A percentile compares a stretch with the other conserved stretches of the same genome.
Conservation (phyloP, 2,888 invertebrate genomes). For the Platerodrilus igneus region DNA sequence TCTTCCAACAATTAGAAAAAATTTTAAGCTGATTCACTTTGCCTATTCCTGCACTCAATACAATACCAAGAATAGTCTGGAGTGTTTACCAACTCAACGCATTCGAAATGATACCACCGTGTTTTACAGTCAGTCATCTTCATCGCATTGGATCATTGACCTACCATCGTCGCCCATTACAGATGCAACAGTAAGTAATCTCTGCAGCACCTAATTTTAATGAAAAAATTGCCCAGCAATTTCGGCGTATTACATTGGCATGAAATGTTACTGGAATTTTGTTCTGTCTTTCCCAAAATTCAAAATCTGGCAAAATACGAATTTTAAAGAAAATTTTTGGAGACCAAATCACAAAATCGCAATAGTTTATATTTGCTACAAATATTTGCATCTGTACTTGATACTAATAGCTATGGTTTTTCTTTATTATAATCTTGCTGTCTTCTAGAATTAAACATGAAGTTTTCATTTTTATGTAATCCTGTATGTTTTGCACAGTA, state of each 20-base stretch:
- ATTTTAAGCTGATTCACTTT: neutral
- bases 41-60: no score
- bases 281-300: no score
- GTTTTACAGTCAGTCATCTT: neutral
- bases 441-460: no score
- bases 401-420: slow-evolving; percentile 1
- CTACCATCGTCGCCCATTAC: neutral
- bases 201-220: no score
- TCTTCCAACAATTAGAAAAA: slow-evolving; percentile 1
- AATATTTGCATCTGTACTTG: slow-evolving; percentile 9
- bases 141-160: slow-evolving; percentile 7
- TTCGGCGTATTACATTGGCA: no score
- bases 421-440: neutral
- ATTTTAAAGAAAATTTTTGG: no score
- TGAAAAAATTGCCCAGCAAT: no score
- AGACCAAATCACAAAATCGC: slow-evolving; percentile 11
- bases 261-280: no score
- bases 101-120: slow-evolving; percentile 1
- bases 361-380: slow-evolving; percentile 1
- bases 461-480: no score
- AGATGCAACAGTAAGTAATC: neutral
- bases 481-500: no score
- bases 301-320: no score
- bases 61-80: neutral
- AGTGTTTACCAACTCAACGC: neutral